Conservation (phyloP, 1,140 invertebrate genomes). For the Spodoptera frugiperda region DNA sequence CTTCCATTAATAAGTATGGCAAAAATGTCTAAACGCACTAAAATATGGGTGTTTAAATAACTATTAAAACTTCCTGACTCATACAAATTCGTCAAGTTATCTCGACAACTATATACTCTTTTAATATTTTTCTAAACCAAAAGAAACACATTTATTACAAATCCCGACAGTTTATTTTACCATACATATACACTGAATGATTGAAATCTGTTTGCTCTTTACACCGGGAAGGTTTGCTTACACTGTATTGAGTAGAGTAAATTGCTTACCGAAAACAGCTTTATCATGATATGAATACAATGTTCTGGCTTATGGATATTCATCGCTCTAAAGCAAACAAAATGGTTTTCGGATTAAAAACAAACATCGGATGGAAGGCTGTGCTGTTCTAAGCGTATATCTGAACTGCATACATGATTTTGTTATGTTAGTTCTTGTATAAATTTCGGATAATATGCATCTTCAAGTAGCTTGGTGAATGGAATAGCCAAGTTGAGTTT, state of each 20-base stretch:
- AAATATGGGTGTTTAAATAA: too few relatives aligned
- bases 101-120: too few relatives aligned
- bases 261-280: neutral
- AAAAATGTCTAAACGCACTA: too few relatives aligned
- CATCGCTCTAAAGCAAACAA: constrained; percentile 18
- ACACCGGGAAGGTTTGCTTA: neutral
- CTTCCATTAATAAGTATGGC: too few relatives aligned
- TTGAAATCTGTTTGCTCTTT: neutral
- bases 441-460: neutral
- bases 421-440: neutral
- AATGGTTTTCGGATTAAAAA: constrained; percentile 33
- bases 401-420: neutral
- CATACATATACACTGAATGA: too few relatives aligned
- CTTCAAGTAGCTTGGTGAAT: too few relatives aligned
- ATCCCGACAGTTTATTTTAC: too few relatives aligned
- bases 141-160: too few relatives aligned
- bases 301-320: constrained; percentile 36
- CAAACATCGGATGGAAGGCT: constrained; percentile 21
- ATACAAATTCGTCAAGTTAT: too few relatives aligned
- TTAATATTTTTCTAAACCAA: too few relatives aligned
- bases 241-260: neutral
- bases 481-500: too few relatives aligned
- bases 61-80: too few relatives aligned
- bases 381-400: constrained; percentile 13
- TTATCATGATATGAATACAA: constrained; percentile 20